A percentile compares a stretch with the other conserved stretches of the same genome.
phyloP scores from a whole-genome alignment of 2,113 vertebrate genomes.

The Siniperca knerii region DNA sequence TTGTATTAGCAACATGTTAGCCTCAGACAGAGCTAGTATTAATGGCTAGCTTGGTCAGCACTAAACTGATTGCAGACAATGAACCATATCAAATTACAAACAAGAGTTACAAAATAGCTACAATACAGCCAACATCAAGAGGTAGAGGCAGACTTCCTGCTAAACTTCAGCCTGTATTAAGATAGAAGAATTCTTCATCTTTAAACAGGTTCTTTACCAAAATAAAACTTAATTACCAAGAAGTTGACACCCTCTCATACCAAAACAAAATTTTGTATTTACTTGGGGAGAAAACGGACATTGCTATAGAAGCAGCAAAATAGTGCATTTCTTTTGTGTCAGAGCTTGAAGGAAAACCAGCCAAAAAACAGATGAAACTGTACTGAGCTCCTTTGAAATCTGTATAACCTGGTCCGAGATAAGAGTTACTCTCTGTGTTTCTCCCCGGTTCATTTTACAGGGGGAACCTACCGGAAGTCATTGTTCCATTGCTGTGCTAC shows the following conservation, averaged over 20 bases:
- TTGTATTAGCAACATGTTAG: too few species aligned
- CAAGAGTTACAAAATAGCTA: not conserved
- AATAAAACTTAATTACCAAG: not conserved
- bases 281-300: not conserved
- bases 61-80: not conserved
- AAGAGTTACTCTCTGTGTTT: not conserved
- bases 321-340: not conserved
- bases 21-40: not conserved
- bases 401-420: not conserved
- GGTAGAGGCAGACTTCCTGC: too few species aligned
- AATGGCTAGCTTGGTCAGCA: not conserved
- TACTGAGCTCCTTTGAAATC: not conserved
- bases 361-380: not conserved
- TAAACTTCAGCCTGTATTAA: not conserved
- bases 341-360: not conserved
- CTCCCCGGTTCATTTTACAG: not conserved
- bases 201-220: not conserved
- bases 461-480: slow-evolving; percentile 3
- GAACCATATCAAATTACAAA: too few species aligned
- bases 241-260: too few species aligned
- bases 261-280: not conserved
- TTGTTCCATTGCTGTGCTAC: fast-evolving
- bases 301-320: not conserved
- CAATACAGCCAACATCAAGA: not conserved
- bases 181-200: not conserved